These are phyloP conservation scores for Rhodinocichla rosea DNA, from an alignment of 2,113 vertebrate species.

Conservation along the genomic window DNA sequence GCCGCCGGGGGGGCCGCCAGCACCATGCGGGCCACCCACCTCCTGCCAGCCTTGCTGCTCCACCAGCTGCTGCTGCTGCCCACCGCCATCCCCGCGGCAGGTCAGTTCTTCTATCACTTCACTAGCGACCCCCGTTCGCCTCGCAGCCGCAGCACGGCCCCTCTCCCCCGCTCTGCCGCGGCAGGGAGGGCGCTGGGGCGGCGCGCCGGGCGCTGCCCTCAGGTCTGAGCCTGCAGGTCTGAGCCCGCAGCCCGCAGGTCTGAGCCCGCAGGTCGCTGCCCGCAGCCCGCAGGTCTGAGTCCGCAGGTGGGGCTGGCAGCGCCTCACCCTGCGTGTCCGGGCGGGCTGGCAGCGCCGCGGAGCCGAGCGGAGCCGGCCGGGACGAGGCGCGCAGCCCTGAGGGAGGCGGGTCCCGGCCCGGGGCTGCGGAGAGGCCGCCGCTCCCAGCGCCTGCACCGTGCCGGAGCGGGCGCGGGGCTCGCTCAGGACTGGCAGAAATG, in stretches of 20 bases:
- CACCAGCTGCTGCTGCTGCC: conserved; percentile 72
- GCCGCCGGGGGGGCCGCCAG: conserved; percentile 26
- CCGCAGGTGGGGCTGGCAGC: neutral
- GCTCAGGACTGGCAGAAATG: neutral
- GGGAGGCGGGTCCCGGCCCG: neutral
- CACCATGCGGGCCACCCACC: conserved; percentile 73
- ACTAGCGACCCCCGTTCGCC: neutral
- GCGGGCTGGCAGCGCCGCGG: neutral
- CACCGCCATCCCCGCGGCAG: conserved; percentile 68
- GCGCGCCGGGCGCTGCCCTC: neutral
- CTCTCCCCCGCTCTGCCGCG: neutral
- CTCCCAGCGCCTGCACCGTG: neutral
- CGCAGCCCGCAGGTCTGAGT: neutral
- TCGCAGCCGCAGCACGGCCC: neutral
- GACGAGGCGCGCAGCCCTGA: neutral
- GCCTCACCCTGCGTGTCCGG: neutral
- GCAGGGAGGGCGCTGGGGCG: neutral
- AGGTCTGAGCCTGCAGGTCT: neutral
- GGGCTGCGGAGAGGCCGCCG: neutral
- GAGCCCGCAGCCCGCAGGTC: neutral
- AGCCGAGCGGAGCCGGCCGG: neutral
- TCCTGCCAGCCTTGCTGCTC: conserved; percentile 69
- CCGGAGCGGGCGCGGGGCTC: neutral
- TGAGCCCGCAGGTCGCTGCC: neutral
- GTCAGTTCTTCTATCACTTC: conserved; percentile 56